These are phyloP conservation scores for Deroplatys truncata DNA, from an alignment of 2,888 invertebrate species.

Conservation along the genomic window DNA sequence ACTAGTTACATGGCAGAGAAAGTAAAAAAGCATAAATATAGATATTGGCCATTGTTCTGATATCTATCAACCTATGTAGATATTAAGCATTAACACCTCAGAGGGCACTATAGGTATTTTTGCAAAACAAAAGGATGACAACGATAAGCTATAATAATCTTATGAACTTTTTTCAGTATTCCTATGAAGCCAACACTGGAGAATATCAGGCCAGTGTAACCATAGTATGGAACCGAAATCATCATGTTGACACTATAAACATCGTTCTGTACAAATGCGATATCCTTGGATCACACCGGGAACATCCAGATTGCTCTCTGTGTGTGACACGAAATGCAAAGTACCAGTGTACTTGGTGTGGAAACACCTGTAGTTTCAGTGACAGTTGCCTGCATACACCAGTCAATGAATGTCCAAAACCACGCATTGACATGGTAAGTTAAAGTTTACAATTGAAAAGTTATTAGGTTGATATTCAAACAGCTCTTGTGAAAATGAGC, in stretches of 20 bases:
- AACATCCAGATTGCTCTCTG: constrained; percentile 92
- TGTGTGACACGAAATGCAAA: constrained; percentile 88
- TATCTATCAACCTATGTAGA: no score
- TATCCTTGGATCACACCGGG: constrained; percentile 87
- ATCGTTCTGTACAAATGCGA: constrained; percentile 94
- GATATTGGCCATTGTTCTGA: no score
- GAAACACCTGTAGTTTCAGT: constrained; percentile 78
- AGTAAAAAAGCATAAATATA: no score
- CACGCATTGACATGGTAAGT: constrained; percentile 80
- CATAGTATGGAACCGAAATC: constrained; percentile 90
- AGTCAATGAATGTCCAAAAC: constrained; percentile 82
- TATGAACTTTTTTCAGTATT: constrained; percentile 54
- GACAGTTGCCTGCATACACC: constrained; percentile 78
- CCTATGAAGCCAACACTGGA: constrained; percentile 81
- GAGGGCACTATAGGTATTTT: no score
- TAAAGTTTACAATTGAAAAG: not conserved
- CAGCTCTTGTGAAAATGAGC: not conserved
- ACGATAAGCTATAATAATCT: no score
- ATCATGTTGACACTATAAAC: constrained; percentile 85
- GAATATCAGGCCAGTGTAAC: constrained; percentile 86
- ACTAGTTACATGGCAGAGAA: no score
- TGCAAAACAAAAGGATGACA: no score
- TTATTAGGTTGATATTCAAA: not conserved
- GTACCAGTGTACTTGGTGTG: constrained; percentile 96
- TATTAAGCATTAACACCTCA: no score